phyloP scores from a whole-genome alignment of 2,797 vertebrate species.

The Pangasius macronema region DNA sequence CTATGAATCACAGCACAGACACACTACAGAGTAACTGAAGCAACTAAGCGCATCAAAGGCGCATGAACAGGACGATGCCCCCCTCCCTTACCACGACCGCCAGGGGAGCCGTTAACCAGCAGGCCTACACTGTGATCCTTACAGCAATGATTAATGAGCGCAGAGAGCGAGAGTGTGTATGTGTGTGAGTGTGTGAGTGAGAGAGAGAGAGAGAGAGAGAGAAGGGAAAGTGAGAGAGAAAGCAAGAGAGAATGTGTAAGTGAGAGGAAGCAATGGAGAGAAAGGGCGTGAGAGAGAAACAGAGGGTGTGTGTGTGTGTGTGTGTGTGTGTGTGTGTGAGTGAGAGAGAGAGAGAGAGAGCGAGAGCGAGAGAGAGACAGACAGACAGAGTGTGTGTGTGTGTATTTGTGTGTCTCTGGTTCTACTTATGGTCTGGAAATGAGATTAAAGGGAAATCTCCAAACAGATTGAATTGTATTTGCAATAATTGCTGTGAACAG shows the following conservation, averaged over 20 bases:
- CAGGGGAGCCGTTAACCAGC: constrained; percentile 64
- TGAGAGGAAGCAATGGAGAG: constrained; percentile 40
- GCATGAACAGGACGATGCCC: constrained; percentile 50
- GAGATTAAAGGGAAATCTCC: constrained; percentile 70
- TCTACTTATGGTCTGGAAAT: constrained; percentile 75
- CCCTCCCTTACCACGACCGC: constrained; percentile 38
- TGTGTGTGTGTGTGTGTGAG: constrained; percentile 39
- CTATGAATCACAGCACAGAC: constrained; percentile 56
- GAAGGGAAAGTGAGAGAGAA: constrained; percentile 52
- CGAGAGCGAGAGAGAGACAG: constrained; percentile 44
- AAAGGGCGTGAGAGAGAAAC: constrained; percentile 56
- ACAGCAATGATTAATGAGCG: constrained; percentile 67
- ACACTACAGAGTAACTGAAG: constrained; percentile 46
- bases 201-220: constrained; percentile 41
- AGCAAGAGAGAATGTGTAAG: constrained; percentile 50
- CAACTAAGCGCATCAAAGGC: constrained; percentile 63
- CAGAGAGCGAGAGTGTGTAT: constrained; percentile 55
- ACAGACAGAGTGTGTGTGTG: constrained; percentile 37
- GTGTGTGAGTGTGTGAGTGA: neutral
- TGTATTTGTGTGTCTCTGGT: constrained; percentile 66
- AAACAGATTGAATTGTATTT: constrained; percentile 75
- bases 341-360: constrained; percentile 8
- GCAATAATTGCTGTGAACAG: constrained; percentile 77
- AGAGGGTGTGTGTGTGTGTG: constrained; percentile 44
- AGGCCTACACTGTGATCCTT: constrained; percentile 66